Conservation (phyloP, 2,888 invertebrate species). For the Sabellastarte sp. region DNA sequence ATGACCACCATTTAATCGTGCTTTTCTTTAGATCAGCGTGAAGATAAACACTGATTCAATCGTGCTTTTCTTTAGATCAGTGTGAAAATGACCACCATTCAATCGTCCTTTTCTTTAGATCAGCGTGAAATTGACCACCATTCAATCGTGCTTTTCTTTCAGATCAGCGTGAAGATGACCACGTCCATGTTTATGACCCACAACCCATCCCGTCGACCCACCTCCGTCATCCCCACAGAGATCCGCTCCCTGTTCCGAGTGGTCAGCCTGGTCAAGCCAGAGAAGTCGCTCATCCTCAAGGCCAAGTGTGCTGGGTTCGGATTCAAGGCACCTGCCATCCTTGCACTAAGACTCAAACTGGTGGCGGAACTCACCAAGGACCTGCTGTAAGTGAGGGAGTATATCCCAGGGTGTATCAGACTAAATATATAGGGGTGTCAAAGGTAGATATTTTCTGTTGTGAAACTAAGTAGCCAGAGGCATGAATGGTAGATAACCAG, state of each 20-base stretch:
- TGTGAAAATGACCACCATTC: too few relatives aligned
- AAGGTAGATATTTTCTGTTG: too few relatives aligned
- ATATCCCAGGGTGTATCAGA: too few relatives aligned
- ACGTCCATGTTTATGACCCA: not conserved
- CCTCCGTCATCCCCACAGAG: slow-evolving; percentile 39
- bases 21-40: too few relatives aligned
- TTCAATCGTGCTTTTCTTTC: not conserved
- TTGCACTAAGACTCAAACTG: slow-evolving; percentile 50
- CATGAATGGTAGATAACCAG: too few relatives aligned
- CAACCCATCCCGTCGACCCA: slow-evolving; percentile 11
- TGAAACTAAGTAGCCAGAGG: too few relatives aligned
- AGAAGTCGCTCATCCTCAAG: slow-evolving; percentile 47
- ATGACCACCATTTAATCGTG: too few relatives aligned
- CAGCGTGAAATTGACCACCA: too few relatives aligned
- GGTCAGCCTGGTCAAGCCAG: slow-evolving; percentile 52
- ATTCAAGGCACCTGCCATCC: slow-evolving; percentile 49
- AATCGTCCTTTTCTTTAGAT: too few relatives aligned
- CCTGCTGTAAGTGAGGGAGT: slow-evolving; percentile 50
- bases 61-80: too few relatives aligned
- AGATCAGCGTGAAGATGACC: not conserved
- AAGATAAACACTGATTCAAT: too few relatives aligned
- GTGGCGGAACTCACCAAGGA: slow-evolving; percentile 52
- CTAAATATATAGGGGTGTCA: too few relatives aligned
- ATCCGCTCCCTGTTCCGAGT: slow-evolving; percentile 48
- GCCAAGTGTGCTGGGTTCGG: slow-evolving; percentile 54